phyloP scores from a whole-genome alignment of 1,140 invertebrate species.

The Planococcus citri region DNA sequence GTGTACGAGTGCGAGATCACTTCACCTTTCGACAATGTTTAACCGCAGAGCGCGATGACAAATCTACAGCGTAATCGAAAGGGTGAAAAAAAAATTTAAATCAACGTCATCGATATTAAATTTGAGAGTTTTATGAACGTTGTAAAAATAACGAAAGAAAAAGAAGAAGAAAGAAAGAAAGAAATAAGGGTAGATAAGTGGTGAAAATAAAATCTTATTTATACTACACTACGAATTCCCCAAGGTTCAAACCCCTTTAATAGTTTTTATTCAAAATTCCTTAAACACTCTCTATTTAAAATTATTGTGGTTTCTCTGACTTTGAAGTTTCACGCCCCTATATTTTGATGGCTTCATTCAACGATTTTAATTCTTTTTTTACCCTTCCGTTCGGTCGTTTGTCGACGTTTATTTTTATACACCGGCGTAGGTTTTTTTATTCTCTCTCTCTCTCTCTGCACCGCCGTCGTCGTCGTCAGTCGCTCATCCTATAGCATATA shows the following conservation, averaged over 20 bases:
- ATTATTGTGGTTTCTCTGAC: conserved; percentile 19
- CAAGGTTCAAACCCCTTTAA: conserved; percentile 5
- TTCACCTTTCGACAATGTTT: no score
- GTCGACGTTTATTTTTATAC: neutral
- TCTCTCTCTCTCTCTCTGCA: no score
- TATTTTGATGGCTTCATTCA: conserved; percentile 15
- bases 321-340: conserved; percentile 19
- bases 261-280: conserved; percentile 17
- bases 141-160: neutral
- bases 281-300: conserved; percentile 11
- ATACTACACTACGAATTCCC: conserved; percentile 13
- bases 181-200: conserved; percentile 18
- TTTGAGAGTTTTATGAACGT: neutral
- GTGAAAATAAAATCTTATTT: conserved; percentile 19
- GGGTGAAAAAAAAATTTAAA: neutral
- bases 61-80: no score
- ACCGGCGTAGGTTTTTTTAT: neutral
- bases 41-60: no score
- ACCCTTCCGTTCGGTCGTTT: neutral
- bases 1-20: no score
- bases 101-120: conserved; percentile 13
- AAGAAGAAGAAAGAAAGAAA: no score
- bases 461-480: neutral
- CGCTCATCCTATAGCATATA: no score
- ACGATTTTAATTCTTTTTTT: conserved; percentile 15